Evolutionary conservation across 2,888 invertebrate genomes (phyloP), one percentile per base, ranked within the genome.

Genomic region (Caenorhabditis zanzibari): DNA sequence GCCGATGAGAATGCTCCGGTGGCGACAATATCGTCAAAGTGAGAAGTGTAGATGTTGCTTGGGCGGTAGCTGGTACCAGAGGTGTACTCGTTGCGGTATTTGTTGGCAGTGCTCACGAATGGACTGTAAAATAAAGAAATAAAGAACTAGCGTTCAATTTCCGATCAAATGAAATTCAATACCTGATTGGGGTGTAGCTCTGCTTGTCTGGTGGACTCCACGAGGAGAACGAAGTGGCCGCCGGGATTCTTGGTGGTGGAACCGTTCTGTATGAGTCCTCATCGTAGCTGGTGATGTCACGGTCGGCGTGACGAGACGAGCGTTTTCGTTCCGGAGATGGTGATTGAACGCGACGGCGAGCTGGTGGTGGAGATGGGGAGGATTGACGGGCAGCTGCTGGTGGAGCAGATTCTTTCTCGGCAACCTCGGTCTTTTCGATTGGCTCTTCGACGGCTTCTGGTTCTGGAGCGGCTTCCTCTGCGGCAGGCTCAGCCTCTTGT

Each of bases 11-110:
- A 92, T 28, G 92, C 88, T 24, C 91, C 92, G 44, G 90, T 89
- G 81, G 82, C 85, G 56, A 92, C 92, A 61, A 91, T 85, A 77
- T 92, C 92, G 86, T 92, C 92, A 75, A 92, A 92, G 74, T 89
- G 85, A 52, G 87, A 86, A 19, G 91, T 91, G 87, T 92, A 92
- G 72, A 88, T 84, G 83, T 86, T 85, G 68, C 87, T 81, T 24
- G 91, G 89, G 28, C 86, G 88, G 75, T 87, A 87, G 74, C 87
- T 84, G 52, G 82, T 71, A 28, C 77, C 81, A 41, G 85, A 64
- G 32, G 87, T 86, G 85, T 91, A 89, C 74, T 91, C 91, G 85
- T 87, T 90, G 56, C 85, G 85, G 84, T 92, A 92, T 85, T 92
- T 92, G 89, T 86, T 86, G 47, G 87, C 83, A 52, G 86, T 84